phyloP scores from a whole-genome alignment of 2,113 vertebrate genomes.

The Epinephelus moara region DNA sequence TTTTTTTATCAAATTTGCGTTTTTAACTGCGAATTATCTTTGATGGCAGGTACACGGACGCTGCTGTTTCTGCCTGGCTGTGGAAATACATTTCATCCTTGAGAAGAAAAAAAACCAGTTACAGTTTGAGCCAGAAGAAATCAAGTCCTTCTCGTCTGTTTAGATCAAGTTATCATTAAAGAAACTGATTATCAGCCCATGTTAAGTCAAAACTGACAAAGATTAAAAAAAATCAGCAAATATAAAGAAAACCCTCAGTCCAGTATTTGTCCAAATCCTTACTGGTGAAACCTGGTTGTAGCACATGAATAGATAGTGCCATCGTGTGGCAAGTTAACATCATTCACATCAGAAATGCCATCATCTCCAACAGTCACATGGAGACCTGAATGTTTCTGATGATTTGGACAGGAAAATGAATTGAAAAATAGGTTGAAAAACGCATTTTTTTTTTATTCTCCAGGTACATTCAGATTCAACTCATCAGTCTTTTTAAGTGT shows the following conservation, averaged over 20 bases:
- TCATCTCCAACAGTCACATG: background rate
- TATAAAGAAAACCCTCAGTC: background rate
- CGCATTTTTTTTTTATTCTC: too few relatives aligned
- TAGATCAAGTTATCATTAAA: background rate
- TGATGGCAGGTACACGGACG: background rate
- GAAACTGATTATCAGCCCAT: background rate
- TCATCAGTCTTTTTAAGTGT: background rate
- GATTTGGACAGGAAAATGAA: background rate
- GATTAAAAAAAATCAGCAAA: background rate
- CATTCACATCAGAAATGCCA: background rate
- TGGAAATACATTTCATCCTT: background rate
- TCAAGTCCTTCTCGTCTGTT: background rate
- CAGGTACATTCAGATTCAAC: background rate
- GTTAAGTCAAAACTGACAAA: background rate
- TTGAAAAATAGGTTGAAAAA: background rate
- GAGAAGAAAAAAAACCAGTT: background rate
- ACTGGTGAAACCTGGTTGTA: background rate
- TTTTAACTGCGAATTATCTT: background rate
- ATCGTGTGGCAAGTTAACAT: slow-evolving; percentile 39
- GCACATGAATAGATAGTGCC: slow-evolving; percentile 38
- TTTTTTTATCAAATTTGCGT: background rate
- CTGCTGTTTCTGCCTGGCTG: background rate
- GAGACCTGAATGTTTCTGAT: background rate
- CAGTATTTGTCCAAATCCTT: background rate
- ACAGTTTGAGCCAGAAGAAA: background rate